Conservation (phyloP, 53 echinoderm and acorn worm species). For the Glandiceps talaboti region DNA sequence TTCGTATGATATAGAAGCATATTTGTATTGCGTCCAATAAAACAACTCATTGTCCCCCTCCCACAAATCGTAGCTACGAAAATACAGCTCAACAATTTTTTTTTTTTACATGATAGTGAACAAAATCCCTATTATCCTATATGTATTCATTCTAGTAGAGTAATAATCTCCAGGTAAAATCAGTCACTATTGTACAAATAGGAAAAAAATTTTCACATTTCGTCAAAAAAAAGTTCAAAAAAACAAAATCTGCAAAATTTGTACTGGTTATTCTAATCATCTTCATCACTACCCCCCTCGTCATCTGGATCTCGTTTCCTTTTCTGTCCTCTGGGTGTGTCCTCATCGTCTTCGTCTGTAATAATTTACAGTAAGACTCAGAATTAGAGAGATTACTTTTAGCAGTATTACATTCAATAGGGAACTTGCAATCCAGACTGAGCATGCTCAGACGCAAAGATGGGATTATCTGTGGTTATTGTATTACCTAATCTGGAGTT, state of each 20-base stretch:
- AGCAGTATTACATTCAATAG: too few species aligned
- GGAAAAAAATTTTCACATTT: constrained; percentile 5
- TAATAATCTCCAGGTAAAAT: too few species aligned
- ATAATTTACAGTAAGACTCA: too few species aligned
- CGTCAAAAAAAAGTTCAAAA: constrained; percentile 10
- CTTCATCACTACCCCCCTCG: constrained; percentile 61
- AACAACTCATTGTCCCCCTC: neutral
- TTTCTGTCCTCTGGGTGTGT: constrained; percentile 65
- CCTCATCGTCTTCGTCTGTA: constrained; percentile 3
- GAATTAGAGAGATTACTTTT: too few species aligned
- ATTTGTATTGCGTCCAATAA: too few species aligned
- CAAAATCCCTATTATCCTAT: neutral
- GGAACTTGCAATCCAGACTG: too few species aligned
- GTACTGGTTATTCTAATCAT: constrained; percentile 22
- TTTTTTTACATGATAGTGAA: neutral
- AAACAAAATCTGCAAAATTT: neutral
- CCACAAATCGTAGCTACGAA: neutral
- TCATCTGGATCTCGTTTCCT: constrained; percentile 93
- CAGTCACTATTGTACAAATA: constrained; percentile 19
- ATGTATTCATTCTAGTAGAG: too few species aligned
- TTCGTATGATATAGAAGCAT: too few species aligned
- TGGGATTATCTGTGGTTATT: too few species aligned
- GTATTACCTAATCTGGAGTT: too few species aligned
- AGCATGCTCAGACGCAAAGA: too few species aligned
- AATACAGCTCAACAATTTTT: neutral